Conservation (phyloP, 2,113 vertebrate species). For the Micronycteris hirsuta region DNA sequence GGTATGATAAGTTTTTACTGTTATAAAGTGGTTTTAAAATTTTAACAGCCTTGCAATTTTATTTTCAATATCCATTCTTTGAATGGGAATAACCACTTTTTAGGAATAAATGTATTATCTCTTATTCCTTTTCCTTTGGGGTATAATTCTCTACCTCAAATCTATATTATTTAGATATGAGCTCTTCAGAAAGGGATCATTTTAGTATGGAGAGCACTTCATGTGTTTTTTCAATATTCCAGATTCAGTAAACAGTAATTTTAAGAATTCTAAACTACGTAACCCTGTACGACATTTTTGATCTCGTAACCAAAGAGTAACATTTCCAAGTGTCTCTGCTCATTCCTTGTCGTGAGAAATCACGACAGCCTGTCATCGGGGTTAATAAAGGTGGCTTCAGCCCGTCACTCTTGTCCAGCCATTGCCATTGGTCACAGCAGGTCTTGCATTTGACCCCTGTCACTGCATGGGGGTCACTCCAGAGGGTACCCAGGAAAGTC, state of each 20-base stretch:
- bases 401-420: neutral
- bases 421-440: neutral
- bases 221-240: neutral
- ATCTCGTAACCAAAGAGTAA: neutral
- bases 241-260: neutral
- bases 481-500: neutral
- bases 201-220: neutral
- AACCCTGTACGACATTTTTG: neutral
- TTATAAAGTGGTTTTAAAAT: neutral
- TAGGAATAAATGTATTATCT: neutral
- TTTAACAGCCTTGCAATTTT: neutral
- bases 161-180: neutral
- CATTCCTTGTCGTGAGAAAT: neutral
- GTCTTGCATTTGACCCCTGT: neutral
- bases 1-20: neutral
- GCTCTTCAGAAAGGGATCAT: neutral
- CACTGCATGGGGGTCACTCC: neutral
- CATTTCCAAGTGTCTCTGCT: neutral
- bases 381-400: neutral
- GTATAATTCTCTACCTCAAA: neutral
- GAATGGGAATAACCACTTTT: neutral
- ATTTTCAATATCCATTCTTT: conserved; percentile 1
- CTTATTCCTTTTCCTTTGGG: neutral
- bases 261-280: neutral
- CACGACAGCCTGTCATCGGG: rapidly evolving